These are phyloP conservation scores for Nymphalis urticae DNA, from an alignment of 2,888 invertebrate species.

Conservation along the genomic window DNA sequence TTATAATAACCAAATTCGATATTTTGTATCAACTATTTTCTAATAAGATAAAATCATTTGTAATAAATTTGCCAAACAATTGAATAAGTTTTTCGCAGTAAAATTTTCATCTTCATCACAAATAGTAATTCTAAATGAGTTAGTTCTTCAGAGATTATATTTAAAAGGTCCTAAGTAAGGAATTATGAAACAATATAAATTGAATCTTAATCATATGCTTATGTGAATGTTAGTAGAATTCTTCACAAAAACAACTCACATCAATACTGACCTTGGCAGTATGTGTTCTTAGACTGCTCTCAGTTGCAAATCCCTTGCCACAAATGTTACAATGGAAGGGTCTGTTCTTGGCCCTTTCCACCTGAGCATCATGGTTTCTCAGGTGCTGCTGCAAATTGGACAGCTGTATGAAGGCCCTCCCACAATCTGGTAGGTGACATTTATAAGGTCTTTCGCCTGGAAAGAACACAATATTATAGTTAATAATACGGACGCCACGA, in stretches of 20 bases:
- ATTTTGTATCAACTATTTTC: too few relatives aligned
- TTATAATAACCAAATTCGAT: too few relatives aligned
- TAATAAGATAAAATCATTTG: too few relatives aligned
- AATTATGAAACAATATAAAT: background rate
- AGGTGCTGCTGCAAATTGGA: conserved; percentile 98
- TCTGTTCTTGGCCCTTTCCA: conserved; percentile 95
- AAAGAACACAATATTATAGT: conserved; percentile 40
- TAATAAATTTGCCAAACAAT: too few relatives aligned
- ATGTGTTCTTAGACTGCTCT: conserved; percentile 96
- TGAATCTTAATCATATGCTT: background rate
- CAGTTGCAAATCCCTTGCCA: conserved; percentile 97
- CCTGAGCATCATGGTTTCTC: conserved; percentile 97
- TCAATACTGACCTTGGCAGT: conserved; percentile 94
- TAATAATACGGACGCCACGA: background rate
- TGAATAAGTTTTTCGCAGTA: too few relatives aligned
- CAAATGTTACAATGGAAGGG: conserved; percentile 98
- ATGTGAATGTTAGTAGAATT: background rate
- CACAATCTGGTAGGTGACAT: conserved; percentile 97
- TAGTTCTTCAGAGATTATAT: too few relatives aligned
- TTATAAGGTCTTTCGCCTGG: conserved; percentile 98
- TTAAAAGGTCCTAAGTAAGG: too few relatives aligned
- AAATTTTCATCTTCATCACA: too few relatives aligned
- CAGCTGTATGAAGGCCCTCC: conserved; percentile 97
- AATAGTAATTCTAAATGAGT: too few relatives aligned
- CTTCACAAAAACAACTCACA: conserved; percentile 8